Base-by-base conservation (phyloP, 2,797 vertebrate species). In the Ptychadena robeensis region DNA sequence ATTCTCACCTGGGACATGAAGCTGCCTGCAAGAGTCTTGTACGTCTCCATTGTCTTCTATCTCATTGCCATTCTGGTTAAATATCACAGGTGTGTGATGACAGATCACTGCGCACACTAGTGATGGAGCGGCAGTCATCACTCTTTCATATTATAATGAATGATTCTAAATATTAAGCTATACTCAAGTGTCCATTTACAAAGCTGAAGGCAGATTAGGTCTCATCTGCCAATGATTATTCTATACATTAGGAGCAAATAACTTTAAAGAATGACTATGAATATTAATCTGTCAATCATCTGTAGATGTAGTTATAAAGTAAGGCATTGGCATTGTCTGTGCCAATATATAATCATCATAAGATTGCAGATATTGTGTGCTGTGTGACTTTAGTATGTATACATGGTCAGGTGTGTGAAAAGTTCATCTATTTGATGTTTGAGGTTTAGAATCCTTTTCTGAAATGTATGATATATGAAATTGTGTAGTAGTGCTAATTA, bases 1-100 rank as follows among this genome's bases (percentile, higher is more conserved):
- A 65, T 32, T 80, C 63, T 84, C 82, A 80, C 77, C 69, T 75
- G 82, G 72, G 82, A 85, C 78, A 70, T 75, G 72, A 85, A 38
- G 72, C 78, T 76, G 71, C 72, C 37, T 76, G 66, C 44, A 53
- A 80, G 34, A 80, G 22, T 73, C 37, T 64, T 57, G 34, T n/a
- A 69, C 72, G 68, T 68, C 34, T 69, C 67, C 5, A 70, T 69
- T 70, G 27, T 48, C 12, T 68, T 82, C 22, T 59, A 59, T 70
- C 28, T 69, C 25, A 65, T 76, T 70, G 67, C 22, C 65, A 73
- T 76, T 74, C 34, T 53, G 48, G 53, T 69, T 28, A 30, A 68
- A 74, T 30, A 31, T 28, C 71, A 68, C 14, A 74, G 71, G 61
- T 73, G 71, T 61, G 32, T 5, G 31, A 5, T 68, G 34, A 75